Base-by-base conservation (phyloP, 2,113 vertebrate species). In the Pyxicephalus adspersus region DNA sequence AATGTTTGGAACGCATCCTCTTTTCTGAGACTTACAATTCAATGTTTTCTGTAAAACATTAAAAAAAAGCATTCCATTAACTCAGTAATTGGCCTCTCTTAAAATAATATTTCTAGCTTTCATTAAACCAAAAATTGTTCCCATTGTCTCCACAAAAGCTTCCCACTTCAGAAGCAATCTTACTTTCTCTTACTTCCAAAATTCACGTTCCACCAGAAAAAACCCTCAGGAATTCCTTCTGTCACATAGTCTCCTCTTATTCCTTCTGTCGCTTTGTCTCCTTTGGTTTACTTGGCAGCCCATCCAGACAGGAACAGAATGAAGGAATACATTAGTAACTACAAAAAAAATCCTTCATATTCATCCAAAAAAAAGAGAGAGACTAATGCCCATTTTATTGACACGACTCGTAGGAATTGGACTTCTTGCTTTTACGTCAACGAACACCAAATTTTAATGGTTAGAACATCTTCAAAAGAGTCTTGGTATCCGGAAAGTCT, bases 241-340 rank as follows among this genome's bases (percentile, higher is more conserved):
- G 52, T 38, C 26, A 31, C 54, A 15, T 38, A 38, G 54, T n/a
- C 55, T 74, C 28, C 58, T 55, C 54, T 60, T 45, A 13, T 28
- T 55, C 70, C 70, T 26, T n/a, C 70, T 9, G 52, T 38, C 26
- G 22, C 54, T n/a, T 60, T 29, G 50, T 55, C 68, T 72, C 18
- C 25, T 45, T 13, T 45, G 38, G 38, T 45, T 45, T 45, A 45
- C 38, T 45, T 72, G 68, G 68, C 50, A 72, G 71, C 19, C 16
- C 28, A 58, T 29, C 71, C 71, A 74, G 71, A 74, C 71, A 74
- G 71, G 28, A 57, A 58, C 70, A 73, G n/a, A 54, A 73, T 52
- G 70, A 22, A 73, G 70, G 52, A 73, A 60, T 74, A 74, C 34
- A 74, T 74, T 60, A 60, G 17, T n/a, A 34, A 28, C 70, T 34